Conservation (phyloP, 92 coral and sea anemone species). For the Umimayanthus kanabou region DNA sequence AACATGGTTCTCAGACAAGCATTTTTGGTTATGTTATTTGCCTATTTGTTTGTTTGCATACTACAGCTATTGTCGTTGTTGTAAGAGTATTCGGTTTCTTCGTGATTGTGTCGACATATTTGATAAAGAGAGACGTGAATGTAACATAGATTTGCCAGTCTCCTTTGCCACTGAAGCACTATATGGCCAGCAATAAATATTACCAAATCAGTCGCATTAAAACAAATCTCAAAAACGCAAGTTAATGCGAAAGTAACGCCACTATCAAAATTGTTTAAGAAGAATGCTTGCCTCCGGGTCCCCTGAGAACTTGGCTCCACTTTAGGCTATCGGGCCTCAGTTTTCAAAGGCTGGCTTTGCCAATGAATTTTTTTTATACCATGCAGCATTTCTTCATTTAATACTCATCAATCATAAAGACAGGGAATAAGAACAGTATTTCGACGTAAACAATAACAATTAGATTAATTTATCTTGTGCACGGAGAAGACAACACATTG, state of each 20-base stretch:
- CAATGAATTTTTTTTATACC: neutral
- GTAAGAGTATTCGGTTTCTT: neutral
- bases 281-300: neutral
- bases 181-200: neutral
- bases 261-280: neutral
- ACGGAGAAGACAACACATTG: neutral
- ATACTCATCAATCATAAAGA: neutral
- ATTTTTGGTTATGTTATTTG: neutral
- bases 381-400: neutral
- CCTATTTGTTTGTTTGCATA: neutral
- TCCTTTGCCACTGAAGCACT: neutral
- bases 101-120: neutral
- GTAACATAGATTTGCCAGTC: neutral
- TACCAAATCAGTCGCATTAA: neutral
- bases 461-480: neutral
- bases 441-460: neutral
- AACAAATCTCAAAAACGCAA: too few species aligned
- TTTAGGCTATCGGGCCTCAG: too few species aligned
- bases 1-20: neutral
- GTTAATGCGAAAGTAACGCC: neutral
- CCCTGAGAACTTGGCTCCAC: neutral
- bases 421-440: neutral
- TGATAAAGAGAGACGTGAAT: neutral
- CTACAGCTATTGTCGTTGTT: neutral
- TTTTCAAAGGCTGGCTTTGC: neutral